Conservation (phyloP, 2,888 invertebrate genomes). For the Dynastes maya region DNA sequence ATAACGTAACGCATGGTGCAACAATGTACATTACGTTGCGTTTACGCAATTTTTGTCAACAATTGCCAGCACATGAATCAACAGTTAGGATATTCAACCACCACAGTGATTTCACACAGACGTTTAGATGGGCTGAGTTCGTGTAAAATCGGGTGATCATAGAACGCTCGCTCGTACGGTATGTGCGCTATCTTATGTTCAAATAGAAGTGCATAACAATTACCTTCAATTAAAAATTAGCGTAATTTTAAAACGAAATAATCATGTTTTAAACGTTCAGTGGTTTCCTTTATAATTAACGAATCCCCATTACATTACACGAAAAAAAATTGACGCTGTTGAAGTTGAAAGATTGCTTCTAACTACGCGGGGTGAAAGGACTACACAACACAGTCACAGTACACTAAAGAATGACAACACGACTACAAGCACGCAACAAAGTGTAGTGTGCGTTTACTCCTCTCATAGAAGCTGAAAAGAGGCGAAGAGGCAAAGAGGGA, state of each 20-base stretch:
- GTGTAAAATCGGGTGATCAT: no score
- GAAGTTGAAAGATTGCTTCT: constrained; percentile 28
- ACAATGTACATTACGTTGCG: no score
- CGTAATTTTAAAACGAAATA: background rate
- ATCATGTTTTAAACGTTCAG: constrained; percentile 9
- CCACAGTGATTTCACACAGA: no score
- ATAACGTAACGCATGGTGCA: no score
- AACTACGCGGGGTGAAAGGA: constrained; percentile 8
- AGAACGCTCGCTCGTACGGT: no score
- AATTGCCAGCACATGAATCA: no score
- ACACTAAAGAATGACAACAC: constrained; percentile 39
- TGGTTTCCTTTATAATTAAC: constrained; percentile 7
- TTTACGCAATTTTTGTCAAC: no score
- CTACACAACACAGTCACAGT: background rate
- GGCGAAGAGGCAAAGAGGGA: background rate
- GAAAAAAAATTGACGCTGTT: background rate
- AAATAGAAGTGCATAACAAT: no score
- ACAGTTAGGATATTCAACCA: no score
- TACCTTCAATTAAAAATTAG: background rate
- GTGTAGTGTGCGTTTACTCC: constrained; percentile 36
- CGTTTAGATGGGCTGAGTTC: no score
- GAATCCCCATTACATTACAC: constrained; percentile 22
- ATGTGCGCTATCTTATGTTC: no score
- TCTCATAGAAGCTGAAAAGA: background rate
- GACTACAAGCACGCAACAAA: constrained; percentile 27